phyloP scores from a whole-genome alignment of 2,888 invertebrate species.

The Cheilosia urbana region DNA sequence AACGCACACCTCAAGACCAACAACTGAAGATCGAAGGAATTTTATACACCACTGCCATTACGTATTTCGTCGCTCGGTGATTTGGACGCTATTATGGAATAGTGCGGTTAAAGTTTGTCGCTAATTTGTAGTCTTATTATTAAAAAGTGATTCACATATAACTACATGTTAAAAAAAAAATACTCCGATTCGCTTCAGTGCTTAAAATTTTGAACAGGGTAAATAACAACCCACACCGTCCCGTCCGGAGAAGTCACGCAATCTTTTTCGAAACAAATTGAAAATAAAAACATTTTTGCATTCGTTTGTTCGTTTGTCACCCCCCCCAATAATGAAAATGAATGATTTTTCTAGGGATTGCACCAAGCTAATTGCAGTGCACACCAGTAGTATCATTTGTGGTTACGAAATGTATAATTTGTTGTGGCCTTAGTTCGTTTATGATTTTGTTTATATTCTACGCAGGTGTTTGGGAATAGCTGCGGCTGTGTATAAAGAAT shows the following conservation, averaged over 20 bases:
- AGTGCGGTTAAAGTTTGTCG: constrained; percentile 21
- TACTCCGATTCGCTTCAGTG: constrained; percentile 52
- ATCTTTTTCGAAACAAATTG: constrained; percentile 30
- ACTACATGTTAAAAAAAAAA: background rate
- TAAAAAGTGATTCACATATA: constrained; percentile 46
- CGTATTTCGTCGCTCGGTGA: constrained; percentile 60
- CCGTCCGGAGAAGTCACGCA: constrained; percentile 55
- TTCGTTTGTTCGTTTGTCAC: constrained; percentile 28
- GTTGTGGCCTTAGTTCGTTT: constrained; percentile 7
- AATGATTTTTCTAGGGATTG: constrained; percentile 58
- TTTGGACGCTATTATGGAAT: constrained; percentile 45
- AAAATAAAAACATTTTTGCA: constrained; percentile 50
- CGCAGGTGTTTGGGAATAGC: background rate
- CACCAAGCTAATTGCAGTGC: constrained; percentile 49
- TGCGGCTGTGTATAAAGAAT: background rate
- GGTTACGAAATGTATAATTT: constrained; percentile 21
- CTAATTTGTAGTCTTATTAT: background rate
- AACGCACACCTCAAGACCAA: constrained; percentile 47
- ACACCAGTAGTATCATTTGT: background rate
- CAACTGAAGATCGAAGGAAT: constrained; percentile 59
- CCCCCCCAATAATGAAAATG: constrained; percentile 60
- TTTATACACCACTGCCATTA: constrained; percentile 53
- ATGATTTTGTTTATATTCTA: background rate
- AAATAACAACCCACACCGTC: constrained; percentile 45
- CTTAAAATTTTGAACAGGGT: constrained; percentile 44